phyloP scores from a whole-genome alignment of 2,888 invertebrate species.

The Oxyteleia sp. region DNA sequence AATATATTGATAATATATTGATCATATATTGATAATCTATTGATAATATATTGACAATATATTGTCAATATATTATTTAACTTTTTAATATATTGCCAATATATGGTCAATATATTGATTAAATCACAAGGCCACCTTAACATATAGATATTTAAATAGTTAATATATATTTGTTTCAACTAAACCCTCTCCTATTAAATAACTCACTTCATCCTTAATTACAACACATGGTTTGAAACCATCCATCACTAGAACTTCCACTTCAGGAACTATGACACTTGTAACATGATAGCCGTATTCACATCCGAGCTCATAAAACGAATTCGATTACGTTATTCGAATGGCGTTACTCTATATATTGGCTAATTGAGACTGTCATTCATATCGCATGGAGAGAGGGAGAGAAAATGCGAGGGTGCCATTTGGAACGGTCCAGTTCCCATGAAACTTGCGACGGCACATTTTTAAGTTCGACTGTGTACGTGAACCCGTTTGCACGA shows the following conservation, averaged over 20 bases:
- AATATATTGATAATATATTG: no score
- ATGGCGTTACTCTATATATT: constrained; percentile 39
- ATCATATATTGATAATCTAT: no score
- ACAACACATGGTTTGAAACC: neutral
- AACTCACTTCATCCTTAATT: no score
- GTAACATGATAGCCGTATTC: constrained; percentile 35
- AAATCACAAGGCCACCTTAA: no score
- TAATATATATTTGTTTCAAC: no score
- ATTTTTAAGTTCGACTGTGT: constrained; percentile 7
- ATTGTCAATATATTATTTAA: no score
- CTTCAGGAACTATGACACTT: constrained; percentile 21
- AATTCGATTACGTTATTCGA: constrained; percentile 51
- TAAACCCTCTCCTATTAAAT: no score
- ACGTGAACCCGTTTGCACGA: constrained; percentile 34
- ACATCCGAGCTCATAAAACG: constrained; percentile 25
- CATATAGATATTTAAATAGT: no score
- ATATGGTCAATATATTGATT: no score
- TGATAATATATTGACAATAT: no score
- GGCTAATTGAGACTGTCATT: constrained; percentile 52
- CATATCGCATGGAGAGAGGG: constrained; percentile 35
- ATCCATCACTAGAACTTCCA: neutral
- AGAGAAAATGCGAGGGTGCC: constrained; percentile 71
- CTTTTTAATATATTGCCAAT: no score
- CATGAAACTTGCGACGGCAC: constrained; percentile 68
- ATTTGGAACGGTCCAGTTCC: constrained; percentile 79